phyloP scores from a whole-genome alignment of 92 coral and sea anemone species.

The Palythoa heliodiscus region DNA sequence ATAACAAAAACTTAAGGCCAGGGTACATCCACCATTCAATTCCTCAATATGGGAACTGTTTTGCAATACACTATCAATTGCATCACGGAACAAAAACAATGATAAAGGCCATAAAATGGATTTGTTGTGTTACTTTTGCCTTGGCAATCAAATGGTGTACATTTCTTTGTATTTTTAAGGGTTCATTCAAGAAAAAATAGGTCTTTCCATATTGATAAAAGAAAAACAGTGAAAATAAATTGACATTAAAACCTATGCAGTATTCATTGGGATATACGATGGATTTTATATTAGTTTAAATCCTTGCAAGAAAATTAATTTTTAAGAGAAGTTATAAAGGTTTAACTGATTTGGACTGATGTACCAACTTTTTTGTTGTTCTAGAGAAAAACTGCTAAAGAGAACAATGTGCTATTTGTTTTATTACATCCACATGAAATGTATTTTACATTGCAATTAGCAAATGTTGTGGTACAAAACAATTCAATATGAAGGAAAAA shows the following conservation, averaged over 20 bases:
- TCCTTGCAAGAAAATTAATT: neutral
- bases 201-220: neutral
- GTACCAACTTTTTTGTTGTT: constrained; percentile 12
- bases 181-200: no score
- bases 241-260: constrained; percentile 19
- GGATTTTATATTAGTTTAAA: no score
- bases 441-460: no score
- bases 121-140: no score
- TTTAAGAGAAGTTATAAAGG: neutral
- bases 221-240: constrained; percentile 4
- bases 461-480: neutral
- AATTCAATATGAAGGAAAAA: constrained; percentile 16
- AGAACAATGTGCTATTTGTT: constrained; percentile 1
- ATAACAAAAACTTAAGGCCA: constrained; percentile 1
- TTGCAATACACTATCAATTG: no score
- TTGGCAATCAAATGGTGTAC: no score
- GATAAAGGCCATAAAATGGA: no score
- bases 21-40: no score
- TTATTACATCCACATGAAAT: neutral
- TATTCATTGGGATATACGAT: neutral
- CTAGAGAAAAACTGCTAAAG: constrained; percentile 2
- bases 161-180: no score
- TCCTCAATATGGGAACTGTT: no score
- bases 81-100: no score
- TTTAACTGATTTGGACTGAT: neutral